phyloP scores from a whole-genome alignment of 2,888 invertebrate genomes.

The Harpalus rubripes region DNA sequence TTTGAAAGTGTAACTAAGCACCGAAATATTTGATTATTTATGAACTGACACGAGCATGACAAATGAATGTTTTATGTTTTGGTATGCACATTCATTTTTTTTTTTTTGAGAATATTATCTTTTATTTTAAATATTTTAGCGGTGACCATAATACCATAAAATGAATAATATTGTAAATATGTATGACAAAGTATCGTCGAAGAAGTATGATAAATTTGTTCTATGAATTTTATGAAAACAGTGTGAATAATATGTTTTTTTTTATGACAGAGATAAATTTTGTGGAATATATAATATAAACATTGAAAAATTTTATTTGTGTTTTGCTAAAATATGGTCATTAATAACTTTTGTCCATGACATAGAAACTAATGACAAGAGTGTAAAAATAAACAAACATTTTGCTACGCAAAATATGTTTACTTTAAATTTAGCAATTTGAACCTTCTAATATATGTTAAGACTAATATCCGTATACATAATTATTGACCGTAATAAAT shows the following conservation, averaged over 20 bases:
- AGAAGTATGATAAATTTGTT: not conserved
- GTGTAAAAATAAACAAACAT: not conserved
- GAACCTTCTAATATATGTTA: not conserved
- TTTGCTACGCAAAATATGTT: not conserved
- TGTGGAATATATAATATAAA: not conserved
- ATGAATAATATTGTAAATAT: too few species aligned
- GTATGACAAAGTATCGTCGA: not conserved
- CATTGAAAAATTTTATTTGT: not conserved
- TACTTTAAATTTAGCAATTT: not conserved
- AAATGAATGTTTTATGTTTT: not conserved
- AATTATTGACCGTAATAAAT: too few species aligned
- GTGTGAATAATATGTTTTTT: not conserved
- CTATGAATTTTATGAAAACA: not conserved
- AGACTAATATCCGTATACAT: too few species aligned
- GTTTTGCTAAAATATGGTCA: not conserved
- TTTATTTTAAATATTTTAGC: slow-evolving; percentile 14
- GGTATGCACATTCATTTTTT: not conserved
- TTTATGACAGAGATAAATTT: not conserved
- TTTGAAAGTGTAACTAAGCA: not conserved
- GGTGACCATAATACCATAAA: not conserved
- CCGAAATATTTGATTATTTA: not conserved
- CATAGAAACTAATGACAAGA: not conserved
- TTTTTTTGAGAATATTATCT: not conserved
- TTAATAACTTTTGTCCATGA: not conserved
- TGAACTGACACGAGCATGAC: not conserved